phyloP scores from a whole-genome alignment of 2,113 vertebrate genomes.

The Meles meles region DNA sequence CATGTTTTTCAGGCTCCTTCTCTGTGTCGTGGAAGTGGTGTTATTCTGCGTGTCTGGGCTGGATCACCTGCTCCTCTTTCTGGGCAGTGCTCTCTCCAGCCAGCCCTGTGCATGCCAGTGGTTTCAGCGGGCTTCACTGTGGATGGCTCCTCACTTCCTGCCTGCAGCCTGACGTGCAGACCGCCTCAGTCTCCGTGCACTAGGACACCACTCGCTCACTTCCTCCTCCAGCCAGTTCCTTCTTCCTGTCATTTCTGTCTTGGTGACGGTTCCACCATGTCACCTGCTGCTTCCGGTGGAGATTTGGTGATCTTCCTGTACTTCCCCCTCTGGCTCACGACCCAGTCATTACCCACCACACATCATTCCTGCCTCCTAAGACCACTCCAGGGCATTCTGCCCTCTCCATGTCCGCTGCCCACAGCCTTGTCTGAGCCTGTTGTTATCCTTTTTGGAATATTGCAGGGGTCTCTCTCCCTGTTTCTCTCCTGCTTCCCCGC shows the following conservation, averaged over 20 bases:
- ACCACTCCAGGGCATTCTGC: background rate
- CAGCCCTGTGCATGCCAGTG: background rate
- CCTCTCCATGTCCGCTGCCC: background rate
- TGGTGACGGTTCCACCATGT: background rate
- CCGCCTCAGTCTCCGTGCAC: rapidly evolving
- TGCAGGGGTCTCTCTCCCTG: background rate
- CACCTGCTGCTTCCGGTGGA: background rate
- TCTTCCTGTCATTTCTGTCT: background rate
- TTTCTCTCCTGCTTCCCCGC: background rate
- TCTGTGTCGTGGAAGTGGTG: background rate
- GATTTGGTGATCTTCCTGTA: background rate
- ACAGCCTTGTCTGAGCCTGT: rapidly evolving
- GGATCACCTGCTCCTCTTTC: background rate
- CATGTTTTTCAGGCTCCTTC: rapidly evolving
- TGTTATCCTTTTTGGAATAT: background rate
- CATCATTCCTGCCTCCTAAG: rapidly evolving
- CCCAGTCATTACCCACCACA: background rate
- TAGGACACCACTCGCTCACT: rapidly evolving
- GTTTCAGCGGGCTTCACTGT: no score
- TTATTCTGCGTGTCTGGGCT: background rate
- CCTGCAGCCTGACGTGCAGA: background rate
- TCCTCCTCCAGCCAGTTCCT: background rate
- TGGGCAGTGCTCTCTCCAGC: rapidly evolving
- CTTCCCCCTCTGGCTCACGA: background rate
- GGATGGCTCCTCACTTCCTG: background rate